Base-by-base conservation (phyloP, 2,888 invertebrate genomes). In the Amaurobius ferox region DNA sequence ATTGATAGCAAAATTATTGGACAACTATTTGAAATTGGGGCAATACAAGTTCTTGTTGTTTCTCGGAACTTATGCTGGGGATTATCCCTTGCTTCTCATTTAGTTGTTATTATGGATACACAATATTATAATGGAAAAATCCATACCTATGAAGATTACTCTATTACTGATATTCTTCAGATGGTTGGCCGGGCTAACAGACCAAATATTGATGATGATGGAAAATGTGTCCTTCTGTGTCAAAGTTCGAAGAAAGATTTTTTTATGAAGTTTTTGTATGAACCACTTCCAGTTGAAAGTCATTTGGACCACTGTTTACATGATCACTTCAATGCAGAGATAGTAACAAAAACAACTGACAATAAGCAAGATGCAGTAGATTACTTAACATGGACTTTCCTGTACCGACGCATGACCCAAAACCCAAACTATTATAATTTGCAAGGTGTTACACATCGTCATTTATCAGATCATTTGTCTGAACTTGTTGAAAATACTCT, bases 331-430 rank as follows among this genome's bases (percentile, higher is more conserved):
- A 99, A 99, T 92, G 99, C 99, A 0, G 99, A 99, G 93, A 98
- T 99, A 79, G 99, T 99, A 0, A 99, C 99, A 0, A 99, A 99
- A 92, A 99, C 99, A 0, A 98, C 99, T 89, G 99, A 99, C 92
- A 99, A 99, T 93, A 99, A 99, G 91, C 99, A 99, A 91, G 99
- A 99, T 91, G 99, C 99, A 0, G 99, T 99, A 0, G 99, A 99
- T 93, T 99, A 99, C 90, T 93, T 99, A 26, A 99, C 99, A 0
- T 99, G 99, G 99, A 99, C 99, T 0, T 98, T 99, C 93, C 93
- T 99, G 13, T 99, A 99, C 91, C 93, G 99, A 1, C 93, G 99
- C 68, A 94, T 99, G 90, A 98, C 99, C 0, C 98, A 99, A 93
- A 99, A 99, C 93, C 99, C 99, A 0, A 99, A 99, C 92, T 99